These are phyloP conservation scores for Trichonephila clavipes DNA, from an alignment of 1,140 invertebrate species.

Conservation along the genomic window DNA sequence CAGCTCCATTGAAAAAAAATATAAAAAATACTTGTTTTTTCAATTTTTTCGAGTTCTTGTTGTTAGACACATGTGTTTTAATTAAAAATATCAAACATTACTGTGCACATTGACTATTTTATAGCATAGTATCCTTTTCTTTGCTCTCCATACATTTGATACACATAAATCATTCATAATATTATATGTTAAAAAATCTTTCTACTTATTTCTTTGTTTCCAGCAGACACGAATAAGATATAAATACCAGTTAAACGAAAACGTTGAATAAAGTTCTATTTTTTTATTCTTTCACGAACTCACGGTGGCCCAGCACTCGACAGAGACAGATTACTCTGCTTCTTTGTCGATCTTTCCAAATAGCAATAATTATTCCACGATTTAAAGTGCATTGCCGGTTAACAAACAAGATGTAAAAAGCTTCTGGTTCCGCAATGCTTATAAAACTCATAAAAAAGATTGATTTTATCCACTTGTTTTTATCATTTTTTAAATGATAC, in stretches of 20 bases:
- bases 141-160: background rate
- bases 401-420: background rate
- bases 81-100: no score
- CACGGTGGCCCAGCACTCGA: background rate
- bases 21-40: no score
- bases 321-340: background rate
- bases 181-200: background rate
- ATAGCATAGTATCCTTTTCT: background rate
- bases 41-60: no score
- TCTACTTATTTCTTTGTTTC: background rate
- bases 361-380: conserved; percentile 16
- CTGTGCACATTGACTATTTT: no score
- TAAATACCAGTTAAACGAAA: background rate
- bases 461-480: background rate
- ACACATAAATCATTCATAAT: background rate
- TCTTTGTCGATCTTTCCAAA: background rate
- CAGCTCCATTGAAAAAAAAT: no score
- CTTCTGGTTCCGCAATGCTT: background rate
- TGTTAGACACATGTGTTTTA: no score
- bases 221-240: background rate
- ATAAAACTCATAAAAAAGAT: background rate
- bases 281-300: background rate
- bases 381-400: background rate
- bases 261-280: background rate
- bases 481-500: background rate